phyloP scores from a whole-genome alignment of 2,888 invertebrate species.

The Drosophila kokeensis region DNA sequence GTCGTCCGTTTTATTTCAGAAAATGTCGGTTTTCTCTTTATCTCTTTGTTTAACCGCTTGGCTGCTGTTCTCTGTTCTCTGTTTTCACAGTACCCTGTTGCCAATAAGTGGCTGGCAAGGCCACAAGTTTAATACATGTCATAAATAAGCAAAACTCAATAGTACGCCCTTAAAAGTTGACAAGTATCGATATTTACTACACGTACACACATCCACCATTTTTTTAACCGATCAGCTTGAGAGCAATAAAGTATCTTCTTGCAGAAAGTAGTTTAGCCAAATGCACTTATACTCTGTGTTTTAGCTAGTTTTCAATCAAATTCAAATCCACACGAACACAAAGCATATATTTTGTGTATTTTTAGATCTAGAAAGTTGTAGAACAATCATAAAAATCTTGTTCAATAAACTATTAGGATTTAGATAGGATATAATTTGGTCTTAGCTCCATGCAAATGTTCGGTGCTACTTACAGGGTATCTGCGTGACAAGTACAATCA shows the following conservation, averaged over 20 bases:
- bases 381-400: not conserved
- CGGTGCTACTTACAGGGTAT: slow-evolving; percentile 15
- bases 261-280: not conserved
- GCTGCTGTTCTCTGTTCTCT: slow-evolving; percentile 22
- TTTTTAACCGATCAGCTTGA: not conserved
- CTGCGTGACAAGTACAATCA: not conserved
- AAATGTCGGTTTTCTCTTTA: slow-evolving; percentile 16
- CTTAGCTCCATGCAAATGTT: not conserved
- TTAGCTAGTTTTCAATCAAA: not conserved
- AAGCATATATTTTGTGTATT: not conserved
- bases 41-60: slow-evolving; percentile 25
- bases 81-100: slow-evolving; percentile 14
- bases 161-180: not conserved
- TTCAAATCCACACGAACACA: not conserved
- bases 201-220: not conserved
- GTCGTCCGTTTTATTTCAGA: slow-evolving; percentile 51
- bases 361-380: not conserved
- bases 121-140: not conserved
- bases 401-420: not conserved
- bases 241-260: not conserved
- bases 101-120: not conserved
- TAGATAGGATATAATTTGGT: not conserved
- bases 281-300: not conserved
- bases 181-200: slow-evolving; percentile 5
- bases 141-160: not conserved